A percentile compares a stretch with the other conserved stretches of the same genome.
Evolutionary conservation across 2,113 vertebrate genomes (phyloP).

Genomic region (Hemibagrus wyckioides): DNA sequence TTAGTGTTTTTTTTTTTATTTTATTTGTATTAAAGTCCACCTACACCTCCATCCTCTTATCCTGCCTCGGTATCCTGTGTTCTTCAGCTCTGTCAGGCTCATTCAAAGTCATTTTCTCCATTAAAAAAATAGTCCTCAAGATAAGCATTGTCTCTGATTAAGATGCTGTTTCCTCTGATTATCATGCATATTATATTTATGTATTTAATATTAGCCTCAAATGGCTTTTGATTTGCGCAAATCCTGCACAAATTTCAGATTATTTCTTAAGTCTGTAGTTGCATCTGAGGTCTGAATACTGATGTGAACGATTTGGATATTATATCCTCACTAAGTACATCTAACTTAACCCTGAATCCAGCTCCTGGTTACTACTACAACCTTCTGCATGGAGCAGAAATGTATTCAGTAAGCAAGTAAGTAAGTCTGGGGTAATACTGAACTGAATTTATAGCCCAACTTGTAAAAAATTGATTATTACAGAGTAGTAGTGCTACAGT

Average conservation of each 20-base stretch:
- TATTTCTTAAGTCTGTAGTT: neutral
- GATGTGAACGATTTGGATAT: neutral
- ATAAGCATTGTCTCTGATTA: neutral
- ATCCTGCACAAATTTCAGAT: neutral
- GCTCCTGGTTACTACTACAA: neutral
- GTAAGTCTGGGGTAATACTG: neutral
- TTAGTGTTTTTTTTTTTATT: no score
- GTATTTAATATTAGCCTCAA: neutral
- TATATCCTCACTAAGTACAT: neutral
- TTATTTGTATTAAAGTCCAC: no score
- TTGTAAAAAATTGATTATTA: neutral
- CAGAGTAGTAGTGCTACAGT: neutral
- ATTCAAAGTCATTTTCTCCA: neutral
- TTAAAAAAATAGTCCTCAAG: neutral
- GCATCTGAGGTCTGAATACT: neutral
- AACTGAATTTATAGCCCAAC: neutral
- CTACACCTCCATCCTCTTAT: no score
- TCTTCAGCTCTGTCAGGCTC: neutral
- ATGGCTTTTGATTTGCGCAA: neutral
- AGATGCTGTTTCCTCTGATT: neutral
- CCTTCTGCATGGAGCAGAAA: neutral
- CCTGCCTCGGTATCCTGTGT: no score
- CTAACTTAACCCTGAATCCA: neutral
- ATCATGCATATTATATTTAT: neutral
- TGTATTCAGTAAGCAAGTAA: neutral